Evolutionary conservation across 2,113 vertebrate genomes (phyloP), one percentile per base, ranked within the genome.

Genomic region (Notechis scutatus): DNA sequence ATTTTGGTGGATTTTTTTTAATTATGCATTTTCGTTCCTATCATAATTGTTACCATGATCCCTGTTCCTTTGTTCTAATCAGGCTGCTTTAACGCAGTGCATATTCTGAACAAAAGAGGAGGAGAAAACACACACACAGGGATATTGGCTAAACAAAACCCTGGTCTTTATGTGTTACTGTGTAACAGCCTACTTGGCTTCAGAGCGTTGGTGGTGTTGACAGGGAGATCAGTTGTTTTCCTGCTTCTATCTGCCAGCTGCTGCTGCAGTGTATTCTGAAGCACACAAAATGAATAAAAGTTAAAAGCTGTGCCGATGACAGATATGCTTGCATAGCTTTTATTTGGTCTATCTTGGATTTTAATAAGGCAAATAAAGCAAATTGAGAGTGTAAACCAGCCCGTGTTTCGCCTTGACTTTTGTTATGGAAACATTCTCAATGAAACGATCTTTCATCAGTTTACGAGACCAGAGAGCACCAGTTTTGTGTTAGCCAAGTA

Each of bases 171-270:
- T 96, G 97, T 96, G 93, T 95, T 96, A 96, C 96, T 96, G 98
- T 97, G 95, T 97, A 97, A 97, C 95, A 94, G 97, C 94, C 94
- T 97, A 96, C 96, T 97, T 97, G 96, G 97, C 96, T 96, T 96
- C 96, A 95, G 95, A 97, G 96, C 95, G 96, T 96, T 97, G 96
- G 96, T 97, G 98, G 97, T 98, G 98, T 98, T 98, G 98, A 98
- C 98, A 98, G 98, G 97, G 55, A 45, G 97, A 96, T 97, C 97
- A 95, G 93, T 97, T 97, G 97, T 96, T 97, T 98, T 98, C 97
- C 98, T 98, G 98, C 98, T 97, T 95, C 92, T 97, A 97, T 97
- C 97, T 98, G 97, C 97, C 98, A 98, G 98, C 98, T 99, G 98
- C 98, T 97, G 97, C 90, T 94, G 97, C 96, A 96, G 97, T 97